These are phyloP conservation scores for Prolemur simus DNA, from an alignment of 2,113 vertebrate species.

Conservation along the genomic window DNA sequence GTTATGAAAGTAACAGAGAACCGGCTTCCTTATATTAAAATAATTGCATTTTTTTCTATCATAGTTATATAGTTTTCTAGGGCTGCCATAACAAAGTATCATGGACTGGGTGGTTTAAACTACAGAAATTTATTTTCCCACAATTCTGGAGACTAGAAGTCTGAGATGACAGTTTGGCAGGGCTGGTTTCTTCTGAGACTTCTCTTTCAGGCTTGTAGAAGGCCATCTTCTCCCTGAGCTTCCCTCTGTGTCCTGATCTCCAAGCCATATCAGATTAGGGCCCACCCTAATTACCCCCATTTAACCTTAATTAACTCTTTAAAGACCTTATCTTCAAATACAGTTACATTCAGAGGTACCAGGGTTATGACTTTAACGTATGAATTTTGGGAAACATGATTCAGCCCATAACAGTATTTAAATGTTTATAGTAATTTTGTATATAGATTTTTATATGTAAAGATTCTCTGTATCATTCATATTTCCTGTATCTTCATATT, in stretches of 20 bases:
- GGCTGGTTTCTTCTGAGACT: not conserved
- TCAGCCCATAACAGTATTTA: not conserved
- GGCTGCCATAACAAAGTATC: not conserved
- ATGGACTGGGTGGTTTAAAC: not conserved
- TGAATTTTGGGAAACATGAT: not conserved
- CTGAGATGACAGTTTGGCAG: not conserved
- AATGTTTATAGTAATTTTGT: slow-evolving; percentile 6
- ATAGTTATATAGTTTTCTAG: not conserved
- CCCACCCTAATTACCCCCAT: not conserved
- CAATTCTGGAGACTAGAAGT: not conserved
- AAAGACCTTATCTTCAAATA: not conserved
- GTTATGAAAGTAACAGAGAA: not conserved
- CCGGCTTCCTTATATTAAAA: not conserved
- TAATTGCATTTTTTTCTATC: not conserved
- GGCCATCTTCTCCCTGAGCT: not conserved
- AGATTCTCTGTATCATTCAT: not conserved
- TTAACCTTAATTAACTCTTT: not conserved
- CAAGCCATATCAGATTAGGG: not conserved
- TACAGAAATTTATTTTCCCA: not conserved
- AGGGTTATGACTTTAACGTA: not conserved
- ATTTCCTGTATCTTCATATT: not conserved
- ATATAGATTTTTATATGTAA: slow-evolving; percentile 5
- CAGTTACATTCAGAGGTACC: not conserved
- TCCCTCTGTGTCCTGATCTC: not conserved
- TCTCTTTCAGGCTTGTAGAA: not conserved